Evolutionary conservation across 2,888 invertebrate species (phyloP), one percentile per base, ranked within the genome.

Genomic region (Augochlorella aurata): DNA sequence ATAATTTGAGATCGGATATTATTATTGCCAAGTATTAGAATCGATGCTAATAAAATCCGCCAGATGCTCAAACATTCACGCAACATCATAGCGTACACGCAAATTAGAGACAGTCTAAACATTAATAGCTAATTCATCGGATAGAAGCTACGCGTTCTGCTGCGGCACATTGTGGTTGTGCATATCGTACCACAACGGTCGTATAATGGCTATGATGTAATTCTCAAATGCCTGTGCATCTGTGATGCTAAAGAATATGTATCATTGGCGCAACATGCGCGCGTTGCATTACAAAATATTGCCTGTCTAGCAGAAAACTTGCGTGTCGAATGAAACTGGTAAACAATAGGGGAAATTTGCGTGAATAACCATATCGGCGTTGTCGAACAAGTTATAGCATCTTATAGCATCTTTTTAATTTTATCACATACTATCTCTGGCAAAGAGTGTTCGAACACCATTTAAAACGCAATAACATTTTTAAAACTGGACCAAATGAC

Each of bases 161-260:
- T 52, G 47, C 38, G 24, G 50, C 54, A 49, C 29, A n/a, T 52
- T 61, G 71, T 45, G 49, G 45, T 50, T 61, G 79, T 50, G 74
- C 61, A 67, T 78, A 78, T 79, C 61, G 50, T 82, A 68, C 69
- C 45, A 10, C 24, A 67, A 47, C 16, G 81, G 68, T 79, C 79
- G 72, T 47, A 52, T 82, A 67, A 82, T 71, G 69, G 61, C 74
- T 72, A 79, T 82, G 81, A 82, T 82, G 80, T 79, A 82, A 82
- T 79, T 74, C 68, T 49, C 49, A 75, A 74, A 75, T 61, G 61
- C 68, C 61, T 70, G 44, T 45, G 45, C 61, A 61, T 79, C 79
- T 63, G 44, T 63, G 24, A 71, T 68, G 44, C 71, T 38, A 58
- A 50, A 69, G 70, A 74, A 70, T 50, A 52, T 67, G 67, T 44